Conservation (phyloP, 2,113 vertebrate genomes). For the Uropsilus gracilis region DNA sequence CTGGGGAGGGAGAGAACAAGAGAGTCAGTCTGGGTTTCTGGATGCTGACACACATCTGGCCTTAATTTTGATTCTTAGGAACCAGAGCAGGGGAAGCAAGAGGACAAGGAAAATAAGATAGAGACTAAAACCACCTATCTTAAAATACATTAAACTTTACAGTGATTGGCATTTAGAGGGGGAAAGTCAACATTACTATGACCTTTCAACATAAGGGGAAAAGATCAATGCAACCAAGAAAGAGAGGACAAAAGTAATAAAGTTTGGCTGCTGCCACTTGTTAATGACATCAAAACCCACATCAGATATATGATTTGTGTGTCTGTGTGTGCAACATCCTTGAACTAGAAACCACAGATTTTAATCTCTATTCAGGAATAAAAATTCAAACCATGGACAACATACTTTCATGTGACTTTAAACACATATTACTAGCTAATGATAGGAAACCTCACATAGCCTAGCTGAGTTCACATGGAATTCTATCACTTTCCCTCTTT, state of each 20-base stretch:
- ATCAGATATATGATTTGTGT: not conserved
- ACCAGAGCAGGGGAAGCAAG: conserved; percentile 15
- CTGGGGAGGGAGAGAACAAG: conserved; percentile 50
- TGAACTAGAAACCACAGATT: conserved; percentile 48
- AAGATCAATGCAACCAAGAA: not conserved
- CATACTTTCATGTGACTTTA: conserved; percentile 48
- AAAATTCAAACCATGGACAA: conserved; percentile 37
- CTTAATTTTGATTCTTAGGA: conserved; percentile 69
- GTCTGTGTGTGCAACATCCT: not conserved
- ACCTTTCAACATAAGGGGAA: conserved; percentile 49
- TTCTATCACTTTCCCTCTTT: not conserved
- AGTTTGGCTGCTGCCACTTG: not conserved
- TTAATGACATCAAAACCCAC: conserved; percentile 56
- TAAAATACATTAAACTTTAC: conserved; percentile 55
- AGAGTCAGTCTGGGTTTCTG: conserved; percentile 20
- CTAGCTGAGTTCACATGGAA: conserved; percentile 36
- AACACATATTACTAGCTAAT: conserved; percentile 28
- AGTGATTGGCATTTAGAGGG: not conserved
- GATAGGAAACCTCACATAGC: conserved; percentile 6
- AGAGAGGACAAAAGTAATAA: not conserved
- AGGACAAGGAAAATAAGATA: conserved; percentile 45
- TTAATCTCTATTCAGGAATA: conserved; percentile 44
- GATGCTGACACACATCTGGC: conserved; percentile 70
- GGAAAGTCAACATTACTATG: not conserved
- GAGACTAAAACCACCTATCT: conserved; percentile 33